These are phyloP conservation scores for Cromileptes altivelis DNA, from an alignment of 2,113 vertebrate genomes.

Conservation along the genomic window DNA sequence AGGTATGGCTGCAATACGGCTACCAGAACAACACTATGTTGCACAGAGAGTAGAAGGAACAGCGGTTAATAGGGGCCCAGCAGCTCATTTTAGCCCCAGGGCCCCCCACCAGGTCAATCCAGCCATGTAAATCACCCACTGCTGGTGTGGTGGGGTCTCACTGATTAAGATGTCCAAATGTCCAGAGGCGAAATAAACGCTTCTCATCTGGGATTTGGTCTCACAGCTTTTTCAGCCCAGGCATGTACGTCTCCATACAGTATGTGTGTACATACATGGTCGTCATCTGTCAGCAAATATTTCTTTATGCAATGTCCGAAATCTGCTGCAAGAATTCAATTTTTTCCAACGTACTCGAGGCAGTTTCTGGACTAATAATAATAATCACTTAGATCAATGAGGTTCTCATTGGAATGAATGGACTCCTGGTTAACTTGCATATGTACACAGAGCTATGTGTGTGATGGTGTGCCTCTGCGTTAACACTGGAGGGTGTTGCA, in stretches of 20 bases:
- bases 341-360: too few relatives aligned
- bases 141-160: not conserved
- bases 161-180: conserved; percentile 12
- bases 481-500: not conserved
- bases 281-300: too few relatives aligned
- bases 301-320: too few relatives aligned
- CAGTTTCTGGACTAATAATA: too few relatives aligned
- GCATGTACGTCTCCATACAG: not conserved
- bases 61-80: not conserved
- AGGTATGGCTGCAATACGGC: too few relatives aligned
- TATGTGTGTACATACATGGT: not conserved
- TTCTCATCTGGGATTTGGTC: not conserved
- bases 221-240: not conserved
- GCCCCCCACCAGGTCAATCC: not conserved
- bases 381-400: too few relatives aligned
- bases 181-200: not conserved
- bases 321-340: too few relatives aligned
- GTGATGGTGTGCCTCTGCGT: too few relatives aligned
- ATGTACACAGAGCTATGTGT: too few relatives aligned
- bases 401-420: too few relatives aligned
- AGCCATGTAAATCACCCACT: conserved; percentile 14
- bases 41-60: not conserved
- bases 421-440: too few relatives aligned
- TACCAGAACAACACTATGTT: not conserved
- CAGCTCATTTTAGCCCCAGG: not conserved